phyloP scores from a whole-genome alignment of 1,140 invertebrate species.

The Tyrophagus putrescentiae region DNA sequence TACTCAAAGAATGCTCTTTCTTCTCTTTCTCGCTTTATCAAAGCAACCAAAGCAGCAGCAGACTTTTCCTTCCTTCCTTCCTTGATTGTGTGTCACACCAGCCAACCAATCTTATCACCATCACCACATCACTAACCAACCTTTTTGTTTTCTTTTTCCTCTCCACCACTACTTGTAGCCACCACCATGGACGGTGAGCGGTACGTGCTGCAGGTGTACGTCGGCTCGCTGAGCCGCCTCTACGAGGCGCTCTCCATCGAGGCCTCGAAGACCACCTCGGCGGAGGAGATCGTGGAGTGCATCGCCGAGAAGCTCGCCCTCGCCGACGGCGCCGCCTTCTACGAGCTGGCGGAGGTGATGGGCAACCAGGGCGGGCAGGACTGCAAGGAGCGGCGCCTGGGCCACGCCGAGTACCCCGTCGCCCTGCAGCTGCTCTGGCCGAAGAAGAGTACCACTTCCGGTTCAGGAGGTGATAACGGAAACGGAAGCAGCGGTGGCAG shows the following conservation, averaged over 20 bases:
- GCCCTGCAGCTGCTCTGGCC: conserved; percentile 86
- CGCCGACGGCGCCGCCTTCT: conserved; percentile 40
- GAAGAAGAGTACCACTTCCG: conserved; percentile 35
- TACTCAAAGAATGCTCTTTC: not conserved
- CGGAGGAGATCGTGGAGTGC: conserved; percentile 71
- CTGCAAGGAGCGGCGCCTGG: conserved; percentile 78
- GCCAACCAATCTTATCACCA: not conserved
- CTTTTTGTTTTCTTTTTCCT: not conserved
- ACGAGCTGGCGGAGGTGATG: conserved; percentile 77
- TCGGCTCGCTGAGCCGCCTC: conserved; percentile 68
- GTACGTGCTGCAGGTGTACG: conserved; percentile 61
- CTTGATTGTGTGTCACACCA: not conserved
- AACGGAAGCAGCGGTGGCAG: conserved; percentile 14
- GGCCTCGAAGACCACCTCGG: conserved; percentile 75
- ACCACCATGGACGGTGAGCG: conserved; percentile 25
- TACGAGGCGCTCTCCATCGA: conserved; percentile 80
- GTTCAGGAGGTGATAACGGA: conserved; percentile 24
- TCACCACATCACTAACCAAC: not conserved
- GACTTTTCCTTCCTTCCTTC: not conserved
- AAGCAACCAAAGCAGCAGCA: too few species aligned
- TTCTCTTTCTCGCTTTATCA: not conserved
- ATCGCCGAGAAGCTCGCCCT: conserved; percentile 61
- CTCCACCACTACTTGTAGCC: not conserved
- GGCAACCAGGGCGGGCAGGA: conserved; percentile 45
- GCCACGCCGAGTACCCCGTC: conserved; percentile 69